Evolutionary conservation across 2,797 vertebrate species (phyloP).

Genomic region (Avahi laniger): DNA sequence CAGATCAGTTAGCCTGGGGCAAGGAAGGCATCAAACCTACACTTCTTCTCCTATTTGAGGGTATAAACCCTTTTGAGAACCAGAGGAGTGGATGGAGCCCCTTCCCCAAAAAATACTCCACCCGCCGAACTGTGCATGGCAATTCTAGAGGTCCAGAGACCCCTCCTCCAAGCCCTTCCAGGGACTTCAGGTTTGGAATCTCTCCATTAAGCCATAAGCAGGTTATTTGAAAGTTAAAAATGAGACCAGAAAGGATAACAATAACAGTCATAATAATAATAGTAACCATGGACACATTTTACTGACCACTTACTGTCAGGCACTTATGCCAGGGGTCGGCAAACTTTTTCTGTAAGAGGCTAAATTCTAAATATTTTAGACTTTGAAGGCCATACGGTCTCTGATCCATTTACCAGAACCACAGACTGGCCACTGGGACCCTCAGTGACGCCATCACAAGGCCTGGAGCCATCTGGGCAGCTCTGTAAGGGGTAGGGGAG

Average conservation of each 20-base stretch:
- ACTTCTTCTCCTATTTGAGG: neutral
- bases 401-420: neutral
- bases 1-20: neutral
- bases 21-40: neutral
- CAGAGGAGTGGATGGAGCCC: neutral
- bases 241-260: neutral
- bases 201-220: neutral
- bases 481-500: fast-evolving
- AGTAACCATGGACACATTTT: neutral
- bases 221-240: neutral
- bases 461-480: too few relatives aligned
- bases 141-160: neutral
- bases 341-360: neutral
- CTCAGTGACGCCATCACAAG: neutral
- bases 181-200: neutral
- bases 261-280: neutral
- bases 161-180: neutral
- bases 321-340: neutral
- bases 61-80: neutral
- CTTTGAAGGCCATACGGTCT: neutral
- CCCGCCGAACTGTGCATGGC: neutral
- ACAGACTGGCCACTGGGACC: neutral
- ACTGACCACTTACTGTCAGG: neutral
- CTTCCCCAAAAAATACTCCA: neutral
- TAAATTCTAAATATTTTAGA: neutral